Evolutionary conservation across 1,140 invertebrate genomes (phyloP).

Genomic region (Drosophila neocordata): DNA sequence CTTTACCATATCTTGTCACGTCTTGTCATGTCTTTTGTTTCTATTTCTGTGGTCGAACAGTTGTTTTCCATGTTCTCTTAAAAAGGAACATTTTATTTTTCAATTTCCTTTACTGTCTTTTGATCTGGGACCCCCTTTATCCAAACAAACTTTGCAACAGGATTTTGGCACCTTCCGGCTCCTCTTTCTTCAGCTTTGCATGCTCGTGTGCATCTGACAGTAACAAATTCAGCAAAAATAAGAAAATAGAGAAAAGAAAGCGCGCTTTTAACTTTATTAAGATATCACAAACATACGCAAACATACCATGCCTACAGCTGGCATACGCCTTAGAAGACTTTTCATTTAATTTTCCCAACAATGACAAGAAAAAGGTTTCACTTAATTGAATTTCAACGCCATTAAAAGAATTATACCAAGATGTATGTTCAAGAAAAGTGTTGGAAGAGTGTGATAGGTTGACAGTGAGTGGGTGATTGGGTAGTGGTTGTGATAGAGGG

Average conservation of each 20-base stretch:
- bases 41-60: slow-evolving; percentile 1
- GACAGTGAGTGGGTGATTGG: not conserved
- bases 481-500: not conserved
- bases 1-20: slow-evolving; percentile 27
- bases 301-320: slow-evolving; percentile 22
- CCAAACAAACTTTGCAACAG: slow-evolving; percentile 47
- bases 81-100: slow-evolving; percentile 37
- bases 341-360: slow-evolving; percentile 56
- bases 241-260: slow-evolving; percentile 1
- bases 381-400: slow-evolving; percentile 75
- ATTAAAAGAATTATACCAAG: slow-evolving; percentile 68
- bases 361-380: slow-evolving; percentile 63
- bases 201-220: slow-evolving; percentile 64
- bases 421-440: slow-evolving; percentile 19
- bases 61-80: slow-evolving; percentile 41
- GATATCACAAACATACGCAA: slow-evolving; percentile 70
- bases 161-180: not conserved
- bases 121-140: slow-evolving; percentile 51
- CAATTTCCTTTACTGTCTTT: slow-evolving; percentile 67
- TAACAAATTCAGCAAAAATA: slow-evolving; percentile 68
- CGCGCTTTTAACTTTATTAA: slow-evolving; percentile 76
- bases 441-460: too few species aligned
- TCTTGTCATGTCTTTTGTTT: not conserved
- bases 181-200: not conserved
- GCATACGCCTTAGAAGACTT: slow-evolving; percentile 43